These are phyloP conservation scores for Cotesia typhae DNA, from an alignment of 1,140 invertebrate genomes.

Conservation along the genomic window DNA sequence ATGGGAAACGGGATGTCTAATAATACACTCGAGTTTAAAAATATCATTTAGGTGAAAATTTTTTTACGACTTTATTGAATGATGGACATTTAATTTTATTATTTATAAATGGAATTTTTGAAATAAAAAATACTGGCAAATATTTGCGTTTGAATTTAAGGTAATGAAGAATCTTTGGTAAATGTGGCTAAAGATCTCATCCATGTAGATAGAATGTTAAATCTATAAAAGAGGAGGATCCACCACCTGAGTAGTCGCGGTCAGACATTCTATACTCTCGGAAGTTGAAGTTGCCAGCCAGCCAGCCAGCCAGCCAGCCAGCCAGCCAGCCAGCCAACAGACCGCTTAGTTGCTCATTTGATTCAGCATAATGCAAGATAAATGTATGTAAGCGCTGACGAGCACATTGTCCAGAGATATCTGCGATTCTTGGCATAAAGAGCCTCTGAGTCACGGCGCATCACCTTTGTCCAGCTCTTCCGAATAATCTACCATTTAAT, in stretches of 20 bases:
- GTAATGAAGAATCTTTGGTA: too few relatives aligned
- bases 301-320: not conserved
- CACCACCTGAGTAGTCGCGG: not conserved
- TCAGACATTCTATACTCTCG: slow-evolving; percentile 25
- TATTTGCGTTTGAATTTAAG: too few relatives aligned
- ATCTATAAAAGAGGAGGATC: too few relatives aligned
- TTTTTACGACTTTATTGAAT: too few relatives aligned
- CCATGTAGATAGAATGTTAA: too few relatives aligned
- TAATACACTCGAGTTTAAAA: too few relatives aligned
- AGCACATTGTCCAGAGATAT: slow-evolving; percentile 51
- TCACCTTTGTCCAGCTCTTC: slow-evolving; percentile 50
- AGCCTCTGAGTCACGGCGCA: slow-evolving; percentile 57
- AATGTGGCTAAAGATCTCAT: too few relatives aligned
- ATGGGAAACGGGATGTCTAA: too few relatives aligned
- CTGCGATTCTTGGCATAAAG: slow-evolving; percentile 46
- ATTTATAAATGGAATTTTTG: too few relatives aligned
- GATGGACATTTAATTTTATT: too few relatives aligned
- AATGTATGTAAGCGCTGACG: slow-evolving; percentile 49
- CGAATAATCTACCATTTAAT: slow-evolving; percentile 28
- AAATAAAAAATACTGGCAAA: too few relatives aligned
- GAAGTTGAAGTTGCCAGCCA: slow-evolving; percentile 14
- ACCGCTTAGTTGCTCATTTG: slow-evolving; percentile 30
- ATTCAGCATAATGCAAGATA: slow-evolving; percentile 45
- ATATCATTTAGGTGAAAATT: too few relatives aligned
- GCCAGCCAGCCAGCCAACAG: not conserved